A percentile compares a stretch with the other conserved stretches of the same genome.
These are phyloP conservation scores for Laticauda laticaudata DNA, from an alignment of 2,113 vertebrate species.

Conservation along the genomic window DNA sequence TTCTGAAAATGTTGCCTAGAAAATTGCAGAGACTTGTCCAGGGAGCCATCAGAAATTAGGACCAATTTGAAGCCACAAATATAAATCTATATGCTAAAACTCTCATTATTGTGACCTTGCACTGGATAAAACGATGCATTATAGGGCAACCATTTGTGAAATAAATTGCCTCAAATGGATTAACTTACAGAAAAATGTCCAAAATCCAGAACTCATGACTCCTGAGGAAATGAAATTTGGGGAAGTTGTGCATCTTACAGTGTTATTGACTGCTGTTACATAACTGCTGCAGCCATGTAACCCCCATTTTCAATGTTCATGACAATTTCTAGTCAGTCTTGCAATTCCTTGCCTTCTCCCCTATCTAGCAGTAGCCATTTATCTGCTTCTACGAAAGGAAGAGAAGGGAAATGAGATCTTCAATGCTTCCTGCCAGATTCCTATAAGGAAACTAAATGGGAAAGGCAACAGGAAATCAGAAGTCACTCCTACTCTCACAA, in stretches of 20 bases:
- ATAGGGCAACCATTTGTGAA: background rate
- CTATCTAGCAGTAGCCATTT: background rate
- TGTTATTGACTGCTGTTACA: background rate
- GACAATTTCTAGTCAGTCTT: background rate
- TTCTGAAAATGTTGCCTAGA: background rate
- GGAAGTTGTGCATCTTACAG: background rate
- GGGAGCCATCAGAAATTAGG: background rate
- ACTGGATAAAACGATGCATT: background rate
- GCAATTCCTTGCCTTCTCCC: background rate
- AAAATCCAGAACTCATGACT: background rate
- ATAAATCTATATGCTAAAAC: background rate
- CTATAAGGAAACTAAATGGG: background rate
- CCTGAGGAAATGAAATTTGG: background rate
- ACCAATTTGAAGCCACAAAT: background rate
- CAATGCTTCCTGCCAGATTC: background rate
- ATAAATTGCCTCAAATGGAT: background rate
- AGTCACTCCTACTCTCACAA: background rate
- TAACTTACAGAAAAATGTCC: background rate
- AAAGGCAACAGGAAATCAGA: background rate
- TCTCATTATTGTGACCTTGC: background rate
- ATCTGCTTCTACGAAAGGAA: background rate
- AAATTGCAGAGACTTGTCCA: background rate
- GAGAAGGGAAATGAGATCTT: background rate
- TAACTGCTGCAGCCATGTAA: background rate
- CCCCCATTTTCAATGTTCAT: background rate